Percentiles rank a stretch among this genome's conserved stretches.
Evolutionary conservation across 2,888 invertebrate species (phyloP).

Genomic region (Troglohyphantes excavatus): DNA sequence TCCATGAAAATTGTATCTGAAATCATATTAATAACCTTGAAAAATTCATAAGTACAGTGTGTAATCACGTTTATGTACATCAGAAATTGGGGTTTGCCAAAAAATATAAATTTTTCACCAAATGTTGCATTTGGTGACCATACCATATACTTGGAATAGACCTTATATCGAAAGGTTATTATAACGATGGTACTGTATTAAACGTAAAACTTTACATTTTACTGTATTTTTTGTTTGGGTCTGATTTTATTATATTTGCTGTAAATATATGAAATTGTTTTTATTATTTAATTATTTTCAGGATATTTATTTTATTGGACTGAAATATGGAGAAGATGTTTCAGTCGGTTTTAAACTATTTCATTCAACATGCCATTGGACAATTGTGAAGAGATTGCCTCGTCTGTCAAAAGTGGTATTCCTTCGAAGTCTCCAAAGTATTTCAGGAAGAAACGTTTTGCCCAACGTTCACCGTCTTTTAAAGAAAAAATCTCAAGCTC

Average conservation of each 20-base stretch:
- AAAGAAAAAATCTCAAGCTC: slow-evolving; percentile 14
- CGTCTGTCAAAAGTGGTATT: not conserved
- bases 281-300: too few relatives aligned
- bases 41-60: too few relatives aligned
- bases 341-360: not conserved
- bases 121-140: not conserved
- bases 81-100: too few relatives aligned
- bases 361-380: not conserved
- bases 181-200: not conserved
- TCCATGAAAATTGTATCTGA: too few relatives aligned
- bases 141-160: not conserved
- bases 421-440: slow-evolving; percentile 44
- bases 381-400: not conserved
- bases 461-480: not conserved
- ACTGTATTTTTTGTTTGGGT: not conserved
- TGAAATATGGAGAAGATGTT: not conserved
- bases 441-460: slow-evolving; percentile 36
- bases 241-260: not conserved
- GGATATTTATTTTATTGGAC: not conserved
- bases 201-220: not conserved
- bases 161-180: not conserved
- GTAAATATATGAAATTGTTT: not conserved
- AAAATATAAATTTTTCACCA: too few relatives aligned
- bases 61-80: too few relatives aligned
- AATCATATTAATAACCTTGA: too few relatives aligned